These are phyloP conservation scores for Castor canadensis DNA, from an alignment of 2,113 vertebrate species.

Conservation along the genomic window DNA sequence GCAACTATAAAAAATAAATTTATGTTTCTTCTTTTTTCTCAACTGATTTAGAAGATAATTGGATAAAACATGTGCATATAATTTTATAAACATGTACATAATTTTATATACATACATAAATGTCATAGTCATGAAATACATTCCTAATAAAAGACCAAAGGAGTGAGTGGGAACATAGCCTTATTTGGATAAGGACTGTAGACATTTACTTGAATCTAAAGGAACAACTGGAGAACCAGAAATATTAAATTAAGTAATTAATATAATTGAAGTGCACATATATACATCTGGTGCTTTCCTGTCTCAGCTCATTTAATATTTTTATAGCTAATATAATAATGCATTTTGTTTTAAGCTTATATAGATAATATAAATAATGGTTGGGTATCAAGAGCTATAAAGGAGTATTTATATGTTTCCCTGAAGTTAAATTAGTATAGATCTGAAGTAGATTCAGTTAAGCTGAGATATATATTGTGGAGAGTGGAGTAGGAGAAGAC, in stretches of 20 bases:
- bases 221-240: not conserved
- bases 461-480: too few relatives aligned
- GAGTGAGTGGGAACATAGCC: too few relatives aligned
- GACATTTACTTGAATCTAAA: not conserved
- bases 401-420: not conserved
- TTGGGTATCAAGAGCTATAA: not conserved
- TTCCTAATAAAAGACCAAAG: not conserved
- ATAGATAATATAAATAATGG: not conserved
- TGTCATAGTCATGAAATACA: not conserved
- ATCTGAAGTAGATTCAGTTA: not conserved
- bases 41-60: not conserved
- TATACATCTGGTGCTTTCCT: not conserved
- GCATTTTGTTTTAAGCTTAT: too few relatives aligned
- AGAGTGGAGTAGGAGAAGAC: too few relatives aligned
- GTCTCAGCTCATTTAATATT: not conserved
- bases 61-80: too few relatives aligned
- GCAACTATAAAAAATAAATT: not conserved
- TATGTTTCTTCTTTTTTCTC: not conserved
- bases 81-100: not conserved
- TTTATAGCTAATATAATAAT: not conserved
- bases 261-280: not conserved
- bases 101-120: not conserved
- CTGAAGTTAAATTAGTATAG: too few relatives aligned
- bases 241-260: not conserved
- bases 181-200: not conserved